A percentile compares a stretch with the other conserved stretches of the same genome.
Evolutionary conservation across 1,140 invertebrate species (phyloP).

Genomic region (Gerris buenoi): DNA sequence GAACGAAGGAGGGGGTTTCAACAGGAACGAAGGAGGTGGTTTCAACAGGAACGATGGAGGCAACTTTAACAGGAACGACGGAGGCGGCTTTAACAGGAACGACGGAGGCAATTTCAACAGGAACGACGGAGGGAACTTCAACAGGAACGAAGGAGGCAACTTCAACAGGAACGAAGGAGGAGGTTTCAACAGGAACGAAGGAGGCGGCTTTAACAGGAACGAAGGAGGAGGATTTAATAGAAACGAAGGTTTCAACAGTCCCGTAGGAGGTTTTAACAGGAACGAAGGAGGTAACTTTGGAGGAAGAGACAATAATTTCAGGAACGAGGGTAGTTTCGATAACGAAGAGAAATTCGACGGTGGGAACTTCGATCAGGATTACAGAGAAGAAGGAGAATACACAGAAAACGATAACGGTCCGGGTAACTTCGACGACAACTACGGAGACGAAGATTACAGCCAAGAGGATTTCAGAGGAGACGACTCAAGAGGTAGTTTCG

Average conservation of each 20-base stretch:
- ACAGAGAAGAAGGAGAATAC: not conserved
- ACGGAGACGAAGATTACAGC: not conserved
- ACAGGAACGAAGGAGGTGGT: not conserved
- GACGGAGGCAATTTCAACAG: not conserved
- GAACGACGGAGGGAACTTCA: not conserved
- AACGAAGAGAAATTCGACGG: too few species aligned
- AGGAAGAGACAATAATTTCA: too few species aligned
- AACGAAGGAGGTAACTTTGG: not conserved
- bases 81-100: too few species aligned
- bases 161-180: not conserved
- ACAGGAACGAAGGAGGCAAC: too few species aligned
- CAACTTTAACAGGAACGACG: too few species aligned
- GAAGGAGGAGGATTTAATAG: not conserved
- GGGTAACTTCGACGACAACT: not conserved
- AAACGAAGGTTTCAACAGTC: not conserved
- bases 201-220: not conserved
- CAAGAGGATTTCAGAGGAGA: not conserved
- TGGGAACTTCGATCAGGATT: not conserved
- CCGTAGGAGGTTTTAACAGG: not conserved
- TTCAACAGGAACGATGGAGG: not conserved
- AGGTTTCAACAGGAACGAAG: not conserved
- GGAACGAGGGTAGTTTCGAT: too few species aligned
- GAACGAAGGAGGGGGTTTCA: not conserved
- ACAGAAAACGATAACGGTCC: not conserved
- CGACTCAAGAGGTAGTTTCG: not conserved